Conservation (phyloP, 2,797 vertebrate species). For the Harpagifer antarcticus region DNA sequence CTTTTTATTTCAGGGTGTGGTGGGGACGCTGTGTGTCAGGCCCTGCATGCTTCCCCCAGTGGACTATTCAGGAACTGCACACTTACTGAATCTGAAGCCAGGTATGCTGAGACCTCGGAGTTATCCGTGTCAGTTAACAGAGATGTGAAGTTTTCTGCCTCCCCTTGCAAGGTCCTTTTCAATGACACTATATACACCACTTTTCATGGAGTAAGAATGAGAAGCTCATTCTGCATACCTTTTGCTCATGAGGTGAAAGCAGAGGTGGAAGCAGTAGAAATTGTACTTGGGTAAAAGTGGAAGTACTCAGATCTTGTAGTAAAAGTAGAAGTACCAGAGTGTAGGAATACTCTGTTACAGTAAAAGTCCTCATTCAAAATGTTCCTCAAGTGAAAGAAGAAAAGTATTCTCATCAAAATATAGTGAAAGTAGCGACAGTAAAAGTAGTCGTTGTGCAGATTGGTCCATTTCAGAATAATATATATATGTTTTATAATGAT, state of each 20-base stretch:
- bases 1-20: slow-evolving; percentile 56
- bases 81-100: slow-evolving; percentile 68
- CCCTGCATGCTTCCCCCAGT: slow-evolving; percentile 76
- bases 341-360: too few relatives aligned
- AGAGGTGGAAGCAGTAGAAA: too few relatives aligned
- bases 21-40: slow-evolving; percentile 62
- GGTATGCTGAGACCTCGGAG: slow-evolving; percentile 55
- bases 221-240: neutral
- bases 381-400: too few relatives aligned
- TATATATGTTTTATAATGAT: too few relatives aligned
- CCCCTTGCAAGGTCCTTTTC: neutral
- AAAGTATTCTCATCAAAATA: too few relatives aligned
- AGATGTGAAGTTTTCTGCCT: neutral
- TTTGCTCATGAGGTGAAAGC: neutral
- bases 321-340: too few relatives aligned
- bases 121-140: neutral
- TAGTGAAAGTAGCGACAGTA: too few relatives aligned
- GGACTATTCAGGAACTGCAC: slow-evolving; percentile 63
- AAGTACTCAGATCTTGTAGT: too few relatives aligned
- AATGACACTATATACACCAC: neutral
- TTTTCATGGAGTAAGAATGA: neutral
- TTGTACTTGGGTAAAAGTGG: too few relatives aligned
- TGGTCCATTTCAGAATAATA: too few relatives aligned
- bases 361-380: too few relatives aligned
- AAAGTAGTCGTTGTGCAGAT: too few relatives aligned